Conservation (phyloP, 2,113 vertebrate genomes). For the Chaenogobius annularis region DNA sequence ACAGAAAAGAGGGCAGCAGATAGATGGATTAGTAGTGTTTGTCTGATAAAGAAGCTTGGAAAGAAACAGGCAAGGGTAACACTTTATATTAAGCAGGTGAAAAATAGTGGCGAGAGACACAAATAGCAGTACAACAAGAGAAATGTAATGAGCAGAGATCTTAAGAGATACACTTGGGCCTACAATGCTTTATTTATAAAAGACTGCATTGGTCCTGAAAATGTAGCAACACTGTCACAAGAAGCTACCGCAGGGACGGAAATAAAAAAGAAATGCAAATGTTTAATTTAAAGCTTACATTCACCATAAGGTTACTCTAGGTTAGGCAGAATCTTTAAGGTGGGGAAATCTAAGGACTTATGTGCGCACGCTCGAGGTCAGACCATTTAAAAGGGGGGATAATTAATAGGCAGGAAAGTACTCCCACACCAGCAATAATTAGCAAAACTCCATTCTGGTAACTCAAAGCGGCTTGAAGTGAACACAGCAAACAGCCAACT, state of each 20-base stretch:
- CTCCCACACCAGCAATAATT: constrained; percentile 31
- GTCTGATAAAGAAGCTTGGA: constrained; percentile 8
- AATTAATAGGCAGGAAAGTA: constrained; percentile 27
- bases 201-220: neutral
- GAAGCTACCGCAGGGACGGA: neutral
- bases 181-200: constrained; percentile 3
- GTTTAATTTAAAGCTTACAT: neutral
- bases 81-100: constrained; percentile 20
- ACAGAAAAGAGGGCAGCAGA: constrained; percentile 24
- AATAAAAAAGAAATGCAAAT: neutral
- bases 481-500: constrained; percentile 31
- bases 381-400: constrained; percentile 21
- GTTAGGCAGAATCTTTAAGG: constrained; percentile 3
- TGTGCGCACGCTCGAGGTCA: constrained; percentile 20
- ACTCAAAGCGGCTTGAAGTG: constrained; percentile 35
- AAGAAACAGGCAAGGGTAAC: constrained; percentile 26
- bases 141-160: constrained; percentile 29
- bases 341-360: constrained; percentile 11
- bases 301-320: neutral
- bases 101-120: constrained; percentile 26
- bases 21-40: constrained; percentile 38
- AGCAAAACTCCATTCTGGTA: constrained; percentile 12
- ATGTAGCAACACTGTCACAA: neutral
- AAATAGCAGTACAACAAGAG: constrained; percentile 13
- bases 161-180: constrained; percentile 7